Conservation (phyloP, 1,140 invertebrate species). For the Drosophila oshimai region DNA sequence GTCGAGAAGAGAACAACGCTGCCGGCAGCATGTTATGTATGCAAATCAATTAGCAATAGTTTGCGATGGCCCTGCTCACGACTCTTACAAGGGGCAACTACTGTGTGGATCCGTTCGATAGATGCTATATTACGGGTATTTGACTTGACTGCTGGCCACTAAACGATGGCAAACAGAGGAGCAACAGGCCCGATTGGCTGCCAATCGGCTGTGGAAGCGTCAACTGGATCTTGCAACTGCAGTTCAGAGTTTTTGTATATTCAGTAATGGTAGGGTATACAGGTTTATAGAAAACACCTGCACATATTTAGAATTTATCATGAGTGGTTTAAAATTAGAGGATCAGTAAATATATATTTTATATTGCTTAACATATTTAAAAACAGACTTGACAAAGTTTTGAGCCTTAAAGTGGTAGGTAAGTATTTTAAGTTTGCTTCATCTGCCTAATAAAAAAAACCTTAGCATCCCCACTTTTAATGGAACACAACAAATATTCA, state of each 20-base stretch:
- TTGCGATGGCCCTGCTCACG: slow-evolving; percentile 38
- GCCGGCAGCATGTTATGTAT: slow-evolving; percentile 51
- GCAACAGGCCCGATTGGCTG: slow-evolving; percentile 68
- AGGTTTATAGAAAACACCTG: too few species aligned
- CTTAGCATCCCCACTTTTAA: too few species aligned
- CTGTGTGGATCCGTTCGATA: slow-evolving; percentile 43
- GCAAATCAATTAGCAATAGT: slow-evolving; percentile 69
- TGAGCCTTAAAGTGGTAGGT: too few species aligned
- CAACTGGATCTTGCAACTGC: slow-evolving; percentile 66
- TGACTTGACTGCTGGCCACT: slow-evolving; percentile 68
- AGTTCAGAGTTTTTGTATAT: slow-evolving; percentile 9
- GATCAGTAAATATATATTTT: too few species aligned
- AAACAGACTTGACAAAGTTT: too few species aligned
- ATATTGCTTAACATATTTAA: too few species aligned
- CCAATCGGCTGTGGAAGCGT: slow-evolving; percentile 70
- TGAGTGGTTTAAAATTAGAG: too few species aligned
- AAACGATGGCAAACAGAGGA: slow-evolving; percentile 74
- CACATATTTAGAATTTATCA: too few species aligned
- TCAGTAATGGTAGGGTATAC: neutral
- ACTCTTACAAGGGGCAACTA: slow-evolving; percentile 67
- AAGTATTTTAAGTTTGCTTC: too few species aligned
- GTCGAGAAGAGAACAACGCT: slow-evolving; percentile 43
- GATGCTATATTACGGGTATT: slow-evolving; percentile 36
- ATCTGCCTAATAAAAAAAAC: too few species aligned
- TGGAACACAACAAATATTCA: too few species aligned